Base-by-base conservation (phyloP, 1,140 invertebrate genomes). In the Lepidostoma basale region DNA sequence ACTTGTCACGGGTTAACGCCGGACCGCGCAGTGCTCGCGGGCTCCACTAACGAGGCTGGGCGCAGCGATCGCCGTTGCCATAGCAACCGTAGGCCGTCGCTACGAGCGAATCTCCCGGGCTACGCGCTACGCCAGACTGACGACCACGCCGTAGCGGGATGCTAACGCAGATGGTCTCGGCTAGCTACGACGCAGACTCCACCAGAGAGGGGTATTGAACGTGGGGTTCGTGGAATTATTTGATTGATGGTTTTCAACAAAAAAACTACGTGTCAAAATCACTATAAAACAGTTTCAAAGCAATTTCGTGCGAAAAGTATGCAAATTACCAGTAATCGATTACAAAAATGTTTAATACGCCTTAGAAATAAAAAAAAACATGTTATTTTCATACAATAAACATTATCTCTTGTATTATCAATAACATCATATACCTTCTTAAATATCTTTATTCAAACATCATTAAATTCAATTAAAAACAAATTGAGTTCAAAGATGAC, bases 111-210 rank as follows among this genome's bases (percentile, higher is more conserved):
- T 49, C 45, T 49, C 45, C 18, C 45, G 45, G 12, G 8, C 45
- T 49, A 49, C 45, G 45, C 45, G 45, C 45, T 49, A 49, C 45
- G 45, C 45, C 45, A 49, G 45, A 49, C 45, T 49, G 23, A n/a
- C 45, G 45, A 23, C 18, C n/a, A n/a, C 18, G 45, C 45, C 18
- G 45, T 23, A 49, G 45, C 18, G n/a, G n/a, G n/a, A n/a, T n/a
- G n/a, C n/a, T n/a, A n/a, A n/a, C 22, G 45, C 25, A 23, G 18
- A 8, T 20, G 18, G 20, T 6, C 45, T 6, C 33, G 45, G 45
- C n/a, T 23, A 12, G 20, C 3, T 10, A 49, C 45, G 45, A 23
- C 45, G 45, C 45, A 49, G 45, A 49, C 45, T 49, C 45, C n/a
- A n/a, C n/a, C n/a, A 3, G 45, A 18, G 22, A 2, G 45, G 45